Base-by-base conservation (phyloP, 2,888 invertebrate species). In the Odontomyia ornata region DNA sequence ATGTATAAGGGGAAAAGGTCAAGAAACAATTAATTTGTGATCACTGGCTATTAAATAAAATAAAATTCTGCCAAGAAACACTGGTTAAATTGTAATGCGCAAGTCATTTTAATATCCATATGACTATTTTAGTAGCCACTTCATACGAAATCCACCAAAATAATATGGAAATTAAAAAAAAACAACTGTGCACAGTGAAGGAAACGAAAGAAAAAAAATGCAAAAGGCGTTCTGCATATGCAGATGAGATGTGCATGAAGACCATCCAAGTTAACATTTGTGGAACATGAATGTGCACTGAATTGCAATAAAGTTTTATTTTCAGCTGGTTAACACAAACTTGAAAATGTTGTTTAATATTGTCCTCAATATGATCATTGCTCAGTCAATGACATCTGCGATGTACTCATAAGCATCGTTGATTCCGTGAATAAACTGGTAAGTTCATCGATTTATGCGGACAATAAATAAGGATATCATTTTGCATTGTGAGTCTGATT, bases 291-390 rank as follows among this genome's bases (percentile, higher is more conserved):
- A 72, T 72, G 72, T 72, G 72, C 56, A 72, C 72, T 56, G 72
- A 72, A 72, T 72, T 28, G 72, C 72, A 72, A 72, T 72, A 56
- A 72, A 72, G 23, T 72, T 72, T 72, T 57, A 56, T 56, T 72
- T 72, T 72, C 30, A 43, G 69, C 46, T 47, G 46, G 47, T 69
- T 69, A 69, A 23, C 47, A 46, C 9, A 64, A 69, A 47, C 69
- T 69, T 69, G 47, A 69, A n/a, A 69, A 69, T 43, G 69, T 36
- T 36, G 36, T 69, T 69, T 23, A 69, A 69, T 69, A 69, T 47
- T 23, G 21, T 47, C 7, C 15, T 25, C 69, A 47, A 69, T 69
- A 23, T 25, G 11, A 30, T 30, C 69, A 7, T 15, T 3, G 60
- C 60, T 23, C 25, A 60, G 60, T 60, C 60, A 60, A n/a, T 60